phyloP scores from a whole-genome alignment of 2,888 invertebrate species.

The Chaitophorus viminalis region DNA sequence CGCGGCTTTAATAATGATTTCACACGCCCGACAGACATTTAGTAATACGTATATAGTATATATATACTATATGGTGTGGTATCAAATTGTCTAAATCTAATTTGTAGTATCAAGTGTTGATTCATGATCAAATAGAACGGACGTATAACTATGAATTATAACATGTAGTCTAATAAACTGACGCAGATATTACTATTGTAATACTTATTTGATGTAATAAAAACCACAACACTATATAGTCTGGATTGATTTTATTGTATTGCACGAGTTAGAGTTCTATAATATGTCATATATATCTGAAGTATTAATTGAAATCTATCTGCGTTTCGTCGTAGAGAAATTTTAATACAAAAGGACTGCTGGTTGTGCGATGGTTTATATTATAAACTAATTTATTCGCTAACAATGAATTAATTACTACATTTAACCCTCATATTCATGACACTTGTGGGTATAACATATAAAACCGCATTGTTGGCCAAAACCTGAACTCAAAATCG shows the following conservation, averaged over 20 bases:
- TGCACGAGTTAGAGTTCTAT: no score
- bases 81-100: not conserved
- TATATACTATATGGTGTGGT: no score
- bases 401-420: conserved; percentile 44
- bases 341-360: conserved; percentile 18
- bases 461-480: conserved; percentile 25
- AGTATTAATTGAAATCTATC: no score
- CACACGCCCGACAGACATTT: no score
- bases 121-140: not conserved
- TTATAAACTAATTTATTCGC: conserved; percentile 34
- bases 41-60: no score
- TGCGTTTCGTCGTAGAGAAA: not conserved
- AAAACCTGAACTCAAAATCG: conserved; percentile 22
- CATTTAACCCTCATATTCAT: conserved; percentile 45
- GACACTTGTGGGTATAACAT: conserved; percentile 14
- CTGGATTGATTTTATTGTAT: no score
- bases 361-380: conserved; percentile 1
- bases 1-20: not conserved
- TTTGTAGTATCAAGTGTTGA: not conserved
- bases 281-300: no score
- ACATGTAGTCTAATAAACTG: no score
- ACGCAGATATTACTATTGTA: no score
- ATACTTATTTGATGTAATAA: no score
- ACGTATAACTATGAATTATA: no score
- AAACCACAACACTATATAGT: no score